phyloP scores from a whole-genome alignment of 2,113 vertebrate genomes.

The Collichthys lucidus region DNA sequence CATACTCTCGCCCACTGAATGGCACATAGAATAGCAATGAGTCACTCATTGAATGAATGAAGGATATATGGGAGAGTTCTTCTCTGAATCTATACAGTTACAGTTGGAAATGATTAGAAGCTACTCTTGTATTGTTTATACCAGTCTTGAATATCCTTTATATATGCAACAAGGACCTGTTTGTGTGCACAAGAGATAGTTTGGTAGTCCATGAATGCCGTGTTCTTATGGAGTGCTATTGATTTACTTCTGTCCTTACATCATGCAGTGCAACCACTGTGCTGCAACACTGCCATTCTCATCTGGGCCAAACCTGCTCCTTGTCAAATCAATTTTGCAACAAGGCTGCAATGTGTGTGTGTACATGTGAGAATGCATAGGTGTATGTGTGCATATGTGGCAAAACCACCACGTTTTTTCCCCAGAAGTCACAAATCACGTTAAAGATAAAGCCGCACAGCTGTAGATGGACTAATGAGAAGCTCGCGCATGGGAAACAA shows the following conservation, averaged over 20 bases:
- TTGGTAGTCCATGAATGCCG: neutral
- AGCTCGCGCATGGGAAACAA: constrained; percentile 29
- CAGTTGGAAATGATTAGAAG: neutral
- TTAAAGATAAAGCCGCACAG: constrained; percentile 41
- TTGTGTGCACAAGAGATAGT: neutral
- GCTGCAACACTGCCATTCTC: constrained; percentile 49
- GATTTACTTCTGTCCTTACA: constrained; percentile 68
- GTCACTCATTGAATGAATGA: constrained; percentile 12
- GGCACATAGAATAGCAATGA: neutral
- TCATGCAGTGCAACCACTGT: constrained; percentile 34
- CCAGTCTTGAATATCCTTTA: neutral
- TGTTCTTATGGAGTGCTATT: constrained; percentile 49
- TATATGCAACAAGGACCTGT: neutral
- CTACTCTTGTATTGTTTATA: neutral
- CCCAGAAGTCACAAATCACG: constrained; percentile 52
- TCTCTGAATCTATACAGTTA: neutral
- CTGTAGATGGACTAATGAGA: constrained; percentile 47
- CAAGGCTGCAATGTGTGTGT: neutral
- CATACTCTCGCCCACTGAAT: neutral
- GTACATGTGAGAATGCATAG: constrained; percentile 1
- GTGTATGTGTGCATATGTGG: neutral
- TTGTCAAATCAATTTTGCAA: constrained; percentile 65
- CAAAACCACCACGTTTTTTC: neutral
- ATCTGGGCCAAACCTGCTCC: constrained; percentile 51
- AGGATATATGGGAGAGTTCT: constrained; percentile 12